phyloP scores from a whole-genome alignment of 1,140 invertebrate species.

The Drosophila triauraria region DNA sequence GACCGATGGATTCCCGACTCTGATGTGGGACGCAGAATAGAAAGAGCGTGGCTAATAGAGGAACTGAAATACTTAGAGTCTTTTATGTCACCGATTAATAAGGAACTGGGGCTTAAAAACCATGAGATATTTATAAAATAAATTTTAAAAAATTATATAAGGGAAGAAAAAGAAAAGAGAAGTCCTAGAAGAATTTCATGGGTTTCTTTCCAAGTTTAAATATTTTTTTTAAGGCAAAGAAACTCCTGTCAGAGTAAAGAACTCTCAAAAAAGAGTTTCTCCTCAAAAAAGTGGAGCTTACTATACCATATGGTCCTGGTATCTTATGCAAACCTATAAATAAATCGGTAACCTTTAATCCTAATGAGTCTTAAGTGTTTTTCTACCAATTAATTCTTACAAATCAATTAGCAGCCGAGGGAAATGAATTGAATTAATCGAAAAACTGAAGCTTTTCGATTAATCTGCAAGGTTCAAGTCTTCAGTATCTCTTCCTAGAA shows the following conservation, averaged over 20 bases:
- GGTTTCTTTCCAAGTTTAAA: background rate
- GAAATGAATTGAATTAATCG: background rate
- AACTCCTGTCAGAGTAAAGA: background rate
- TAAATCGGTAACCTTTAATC: background rate
- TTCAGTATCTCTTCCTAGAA: background rate
- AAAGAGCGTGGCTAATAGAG: slow-evolving; percentile 2
- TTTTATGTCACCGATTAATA: background rate
- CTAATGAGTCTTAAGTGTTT: background rate
- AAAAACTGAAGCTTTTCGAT: background rate
- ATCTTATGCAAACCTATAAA: background rate
- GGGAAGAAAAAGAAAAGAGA: too few species aligned
- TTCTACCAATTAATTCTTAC: background rate
- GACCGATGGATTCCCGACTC: slow-evolving; percentile 5
- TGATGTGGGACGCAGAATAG: background rate
- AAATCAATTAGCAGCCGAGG: background rate
- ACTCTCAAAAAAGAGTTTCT: background rate
- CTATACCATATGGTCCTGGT: too few species aligned
- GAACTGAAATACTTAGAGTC: background rate
- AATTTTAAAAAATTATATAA: background rate
- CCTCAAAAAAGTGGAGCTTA: background rate
- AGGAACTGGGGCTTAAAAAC: background rate
- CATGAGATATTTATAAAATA: background rate
- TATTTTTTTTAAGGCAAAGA: background rate
- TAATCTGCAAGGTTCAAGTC: background rate
- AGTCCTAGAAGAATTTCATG: background rate